These are phyloP conservation scores for Nerophis lumbriciformis DNA, from an alignment of 2,113 vertebrate species.

Conservation along the genomic window DNA sequence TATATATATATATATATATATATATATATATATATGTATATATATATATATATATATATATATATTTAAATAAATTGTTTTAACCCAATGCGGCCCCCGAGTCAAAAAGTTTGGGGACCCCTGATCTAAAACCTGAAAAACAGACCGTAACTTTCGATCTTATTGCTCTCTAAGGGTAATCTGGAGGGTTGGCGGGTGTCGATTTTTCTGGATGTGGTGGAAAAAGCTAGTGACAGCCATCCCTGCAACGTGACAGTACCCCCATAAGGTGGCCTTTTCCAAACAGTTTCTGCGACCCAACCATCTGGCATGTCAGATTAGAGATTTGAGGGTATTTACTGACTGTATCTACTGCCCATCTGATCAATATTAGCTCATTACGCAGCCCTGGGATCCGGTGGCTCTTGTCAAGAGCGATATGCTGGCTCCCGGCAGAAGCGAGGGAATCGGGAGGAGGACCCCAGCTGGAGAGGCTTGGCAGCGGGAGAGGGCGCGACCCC, in stretches of 20 bases:
- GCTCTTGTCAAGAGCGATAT: constrained; percentile 57
- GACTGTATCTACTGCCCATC: constrained; percentile 25
- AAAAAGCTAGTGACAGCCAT: too few relatives aligned
- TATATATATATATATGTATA: too few relatives aligned
- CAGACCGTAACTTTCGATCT: too few relatives aligned
- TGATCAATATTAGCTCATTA: constrained; percentile 74
- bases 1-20: too few relatives aligned
- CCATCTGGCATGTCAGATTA: constrained; percentile 3
- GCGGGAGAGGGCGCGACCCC: constrained; percentile 44
- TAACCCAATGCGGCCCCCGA: too few relatives aligned
- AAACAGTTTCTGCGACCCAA: not conserved
- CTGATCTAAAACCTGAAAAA: too few relatives aligned
- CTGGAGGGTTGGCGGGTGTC: too few relatives aligned
- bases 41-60: too few relatives aligned
- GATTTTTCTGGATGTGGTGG: too few relatives aligned
- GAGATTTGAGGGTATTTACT: constrained; percentile 3
- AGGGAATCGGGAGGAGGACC: constrained; percentile 21
- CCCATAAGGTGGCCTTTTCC: not conserved
- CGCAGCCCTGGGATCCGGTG: constrained; percentile 52
- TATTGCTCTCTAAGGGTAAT: too few relatives aligned
- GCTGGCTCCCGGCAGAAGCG: constrained; percentile 47
- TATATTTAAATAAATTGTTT: too few relatives aligned
- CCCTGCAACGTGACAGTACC: not conserved
- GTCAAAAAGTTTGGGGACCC: too few relatives aligned
- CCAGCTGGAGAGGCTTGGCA: constrained; percentile 55